Conservation (phyloP, 30 jellyfish, hydroid and myxozoan species). For the Aurelia sp. region DNA sequence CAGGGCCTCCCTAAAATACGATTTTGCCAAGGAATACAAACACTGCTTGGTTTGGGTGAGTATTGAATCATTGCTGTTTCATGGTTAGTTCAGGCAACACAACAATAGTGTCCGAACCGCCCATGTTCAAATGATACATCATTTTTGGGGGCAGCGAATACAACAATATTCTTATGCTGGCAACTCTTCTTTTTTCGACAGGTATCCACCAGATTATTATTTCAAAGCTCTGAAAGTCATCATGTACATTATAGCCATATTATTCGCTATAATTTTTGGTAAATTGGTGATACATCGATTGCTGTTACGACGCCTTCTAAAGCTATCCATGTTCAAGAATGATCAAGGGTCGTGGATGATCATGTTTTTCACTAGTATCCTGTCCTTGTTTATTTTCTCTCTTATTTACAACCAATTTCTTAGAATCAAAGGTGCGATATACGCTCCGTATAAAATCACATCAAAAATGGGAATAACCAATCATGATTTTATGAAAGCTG, state of each 20-base stretch:
- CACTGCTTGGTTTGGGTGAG: too few relatives aligned
- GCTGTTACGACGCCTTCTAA: constrained; percentile 54
- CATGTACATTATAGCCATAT: constrained; percentile 71
- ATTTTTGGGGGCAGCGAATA: too few relatives aligned
- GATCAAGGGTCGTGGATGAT: constrained; percentile 97
- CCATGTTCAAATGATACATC: too few relatives aligned
- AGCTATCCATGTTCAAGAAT: constrained; percentile 78
- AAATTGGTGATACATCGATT: constrained; percentile 77
- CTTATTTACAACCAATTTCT: constrained; percentile 84
- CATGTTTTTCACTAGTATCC: constrained; percentile 66
- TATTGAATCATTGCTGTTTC: too few relatives aligned
- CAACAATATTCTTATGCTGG: too few relatives aligned
- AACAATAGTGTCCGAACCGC: too few relatives aligned
- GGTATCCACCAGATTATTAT: constrained; percentile 87
- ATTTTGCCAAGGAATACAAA: too few relatives aligned
- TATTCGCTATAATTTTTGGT: constrained; percentile 78
- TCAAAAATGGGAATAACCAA: constrained; percentile 80
- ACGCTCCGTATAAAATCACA: constrained; percentile 58
- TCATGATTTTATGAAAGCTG: constrained; percentile 84
- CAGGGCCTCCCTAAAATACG: too few relatives aligned
- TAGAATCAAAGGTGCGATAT: constrained; percentile 45
- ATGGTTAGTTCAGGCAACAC: too few relatives aligned
- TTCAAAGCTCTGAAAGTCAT: constrained; percentile 69
- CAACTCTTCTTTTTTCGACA: not conserved
- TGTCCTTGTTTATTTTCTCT: constrained; percentile 66